Evolutionary conservation across 2,888 invertebrate genomes (phyloP).

Genomic region (Acanthosoma haemorrhoidale): DNA sequence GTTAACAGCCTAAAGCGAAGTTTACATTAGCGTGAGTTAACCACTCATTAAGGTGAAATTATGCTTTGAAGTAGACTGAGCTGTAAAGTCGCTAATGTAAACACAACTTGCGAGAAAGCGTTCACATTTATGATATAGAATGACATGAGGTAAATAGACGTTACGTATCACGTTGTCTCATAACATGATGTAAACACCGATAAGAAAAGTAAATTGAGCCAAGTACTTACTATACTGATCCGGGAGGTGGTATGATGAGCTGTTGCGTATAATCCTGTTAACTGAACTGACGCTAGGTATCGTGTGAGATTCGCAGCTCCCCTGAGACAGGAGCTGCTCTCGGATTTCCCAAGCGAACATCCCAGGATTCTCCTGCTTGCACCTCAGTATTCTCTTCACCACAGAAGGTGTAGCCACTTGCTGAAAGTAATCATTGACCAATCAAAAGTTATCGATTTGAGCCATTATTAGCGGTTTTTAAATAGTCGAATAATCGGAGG

Average conservation of each 20-base stretch:
- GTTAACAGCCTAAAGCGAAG: too few relatives aligned
- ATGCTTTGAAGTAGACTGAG: too few relatives aligned
- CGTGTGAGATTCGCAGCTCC: constrained; percentile 84
- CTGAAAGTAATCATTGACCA: constrained; percentile 54
- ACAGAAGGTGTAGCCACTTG: constrained; percentile 96
- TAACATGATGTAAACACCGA: too few relatives aligned
- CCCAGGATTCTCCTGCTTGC: constrained; percentile 91
- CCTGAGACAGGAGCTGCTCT: constrained; percentile 79
- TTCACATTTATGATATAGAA: too few relatives aligned
- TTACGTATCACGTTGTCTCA: too few relatives aligned
- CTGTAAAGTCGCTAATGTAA: too few relatives aligned
- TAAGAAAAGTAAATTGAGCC: too few relatives aligned
- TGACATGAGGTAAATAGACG: too few relatives aligned
- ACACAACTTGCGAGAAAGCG: too few relatives aligned
- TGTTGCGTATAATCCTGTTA: constrained; percentile 84
- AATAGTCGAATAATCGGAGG: too few relatives aligned
- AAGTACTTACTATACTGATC: constrained; percentile 14
- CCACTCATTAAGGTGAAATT: too few relatives aligned
- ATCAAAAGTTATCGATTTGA: neutral
- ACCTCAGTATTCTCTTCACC: constrained; percentile 86
- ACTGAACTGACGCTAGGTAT: constrained; percentile 93
- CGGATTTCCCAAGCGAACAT: constrained; percentile 97
- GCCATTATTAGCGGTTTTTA: neutral
- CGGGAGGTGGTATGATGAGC: constrained; percentile 53
- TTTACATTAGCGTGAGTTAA: too few relatives aligned